These are phyloP conservation scores for Seira ritae DNA, from an alignment of 2,888 invertebrate genomes.

Conservation along the genomic window DNA sequence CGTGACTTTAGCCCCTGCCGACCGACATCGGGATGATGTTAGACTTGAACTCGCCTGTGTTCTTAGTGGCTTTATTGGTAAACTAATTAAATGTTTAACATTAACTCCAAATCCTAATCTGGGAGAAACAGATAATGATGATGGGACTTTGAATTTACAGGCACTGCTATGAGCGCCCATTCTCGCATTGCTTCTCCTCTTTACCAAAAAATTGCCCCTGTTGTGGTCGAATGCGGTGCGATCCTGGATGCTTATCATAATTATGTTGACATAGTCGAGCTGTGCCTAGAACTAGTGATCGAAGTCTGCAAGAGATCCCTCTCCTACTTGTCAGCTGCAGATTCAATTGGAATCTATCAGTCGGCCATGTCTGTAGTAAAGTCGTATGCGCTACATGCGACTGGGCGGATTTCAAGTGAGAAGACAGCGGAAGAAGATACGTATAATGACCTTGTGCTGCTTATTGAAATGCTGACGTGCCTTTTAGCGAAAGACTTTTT, in stretches of 20 bases:
- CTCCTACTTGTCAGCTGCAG: constrained; percentile 78
- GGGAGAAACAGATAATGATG: no score
- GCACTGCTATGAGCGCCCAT: constrained; percentile 81
- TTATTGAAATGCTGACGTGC: constrained; percentile 86
- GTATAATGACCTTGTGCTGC: constrained; percentile 85
- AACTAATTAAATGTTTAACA: constrained; percentile 51
- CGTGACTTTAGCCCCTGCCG: constrained; percentile 74
- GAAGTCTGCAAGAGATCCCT: constrained; percentile 85
- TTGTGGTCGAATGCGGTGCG: constrained; percentile 74
- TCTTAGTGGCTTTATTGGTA: constrained; percentile 84
- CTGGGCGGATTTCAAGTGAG: constrained; percentile 72
- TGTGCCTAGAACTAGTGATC: constrained; percentile 84
- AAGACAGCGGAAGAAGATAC: constrained; percentile 83
- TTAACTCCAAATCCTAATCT: no score
- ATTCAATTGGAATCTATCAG: constrained; percentile 61
- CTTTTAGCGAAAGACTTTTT: constrained; percentile 79
- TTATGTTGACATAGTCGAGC: constrained; percentile 86
- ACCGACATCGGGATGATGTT: constrained; percentile 80
- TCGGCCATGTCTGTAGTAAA: constrained; percentile 72
- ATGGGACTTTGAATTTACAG: constrained; percentile 75
- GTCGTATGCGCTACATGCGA: constrained; percentile 74
- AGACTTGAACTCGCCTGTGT: constrained; percentile 84
- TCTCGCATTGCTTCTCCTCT: constrained; percentile 77
- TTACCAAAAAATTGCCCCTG: constrained; percentile 78
- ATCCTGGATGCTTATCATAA: constrained; percentile 86